Evolutionary conservation across 2,888 invertebrate species (phyloP), one percentile per base, ranked within the genome.

Genomic region (Oscheius sp.): DNA sequence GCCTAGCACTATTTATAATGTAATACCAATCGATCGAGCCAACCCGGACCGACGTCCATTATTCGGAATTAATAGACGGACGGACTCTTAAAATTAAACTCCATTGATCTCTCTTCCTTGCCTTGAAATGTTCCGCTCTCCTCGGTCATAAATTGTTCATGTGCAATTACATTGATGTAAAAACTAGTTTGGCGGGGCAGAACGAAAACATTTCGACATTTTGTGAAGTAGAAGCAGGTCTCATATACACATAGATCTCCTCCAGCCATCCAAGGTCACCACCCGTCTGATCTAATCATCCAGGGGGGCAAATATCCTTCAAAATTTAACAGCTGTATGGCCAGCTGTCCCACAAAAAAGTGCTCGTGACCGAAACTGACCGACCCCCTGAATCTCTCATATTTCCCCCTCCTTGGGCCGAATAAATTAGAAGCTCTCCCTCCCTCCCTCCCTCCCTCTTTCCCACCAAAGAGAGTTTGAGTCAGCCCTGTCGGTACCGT

Each of bases 131-230:
- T 34, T 15, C 8, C 8, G 12, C 57, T 37, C 12, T 27, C 20
- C 39, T 23, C 57, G 37, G 25, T 57, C 57, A 57, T 57, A 57
- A 57, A 57, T 57, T 57, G 57, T 57, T 57, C 57, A 57, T 57
- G 61, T 61, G 61, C 61, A 61, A 61, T 61, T 61, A 61, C 61
- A 61, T 61, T 61, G 61, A 61, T 61, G 61, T 61, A 61, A 61
- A 61, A 61, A 61, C 61, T 61, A 61, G 61, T 61, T 61, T 42
- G 33, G 52, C 57, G 34, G 29, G 61, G n/a, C 6, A 29, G 29
- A 20, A 27, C 61, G 61, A 61, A 61, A 61, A 61, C 61, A 61
- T 61, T 61, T 61, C 61, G 27, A 55, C 20, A 48, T 12, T 42
- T 42, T 10, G 20, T 20, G 42, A 42, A 42, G 20, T 42, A 42